Base-by-base conservation (phyloP, 2,113 vertebrate species). In the Acrocephalus kingi region DNA sequence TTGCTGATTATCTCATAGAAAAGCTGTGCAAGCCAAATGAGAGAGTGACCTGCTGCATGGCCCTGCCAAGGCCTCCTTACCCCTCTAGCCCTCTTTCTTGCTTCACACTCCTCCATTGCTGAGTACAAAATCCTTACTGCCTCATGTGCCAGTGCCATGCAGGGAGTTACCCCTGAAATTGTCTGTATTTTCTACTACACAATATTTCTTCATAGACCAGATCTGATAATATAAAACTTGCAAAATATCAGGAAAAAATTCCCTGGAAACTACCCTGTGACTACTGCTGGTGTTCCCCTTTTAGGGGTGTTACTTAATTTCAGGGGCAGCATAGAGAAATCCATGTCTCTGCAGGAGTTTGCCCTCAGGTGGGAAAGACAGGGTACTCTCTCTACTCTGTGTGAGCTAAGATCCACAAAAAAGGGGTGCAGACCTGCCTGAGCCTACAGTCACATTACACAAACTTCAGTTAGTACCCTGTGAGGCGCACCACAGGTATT, bases 361-460 rank as follows among this genome's bases (percentile, higher is more conserved):
- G 69, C 75, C 16, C 2, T 76, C 61, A 69, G 73, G 84, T 91
- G 90, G 52, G 54, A 83, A 73, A 95, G 84, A 64, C 17, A 18
- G 24, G n/a, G 19, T 76, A 63, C 63, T 59, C 66, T 69, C 87
- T 91, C 86, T 96, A 55, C 90, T 94, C 91, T 94, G 77, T 88
- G 87, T 83, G 78, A 64, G 71, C 81, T 96, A 55, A 35, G 11
- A 9, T 62, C 67, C 80, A 69, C 5, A 24, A 52, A 89, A 94
- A 72, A 76, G 48, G 51, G 75, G 25, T 3, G 3, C 80, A 89
- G 61, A 54, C 30, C 48, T 81, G 59, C 43, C 80, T 48, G 78
- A 94, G 64, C 78, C 78, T 73, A 24, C 85, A 85, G 30, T 87
- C 77, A 41, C 31, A 22, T 87, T 45, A n/a, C 89, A 61, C 25